Conservation (phyloP, 2,797 vertebrate genomes). For the Sebastes nivosus region DNA sequence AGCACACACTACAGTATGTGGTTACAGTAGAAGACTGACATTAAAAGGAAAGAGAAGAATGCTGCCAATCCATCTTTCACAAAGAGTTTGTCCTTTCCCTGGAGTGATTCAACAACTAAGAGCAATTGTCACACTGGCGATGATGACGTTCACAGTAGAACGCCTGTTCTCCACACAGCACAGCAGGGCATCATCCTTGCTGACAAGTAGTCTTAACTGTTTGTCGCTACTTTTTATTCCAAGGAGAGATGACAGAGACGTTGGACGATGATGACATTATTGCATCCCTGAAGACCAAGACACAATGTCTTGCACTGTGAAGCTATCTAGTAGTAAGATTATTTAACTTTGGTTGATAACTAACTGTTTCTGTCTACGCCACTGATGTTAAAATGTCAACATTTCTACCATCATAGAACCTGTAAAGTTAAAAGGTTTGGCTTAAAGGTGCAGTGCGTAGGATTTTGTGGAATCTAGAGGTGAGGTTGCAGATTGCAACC, state of each 20-base stretch:
- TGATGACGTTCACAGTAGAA: background rate
- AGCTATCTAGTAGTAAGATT: background rate
- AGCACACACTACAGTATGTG: background rate
- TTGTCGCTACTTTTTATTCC: background rate
- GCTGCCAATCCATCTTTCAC: conserved; percentile 1
- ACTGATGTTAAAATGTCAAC: background rate
- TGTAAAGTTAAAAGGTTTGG: background rate
- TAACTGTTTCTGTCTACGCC: background rate
- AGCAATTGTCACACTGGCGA: background rate
- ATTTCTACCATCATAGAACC: background rate
- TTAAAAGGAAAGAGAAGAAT: background rate
- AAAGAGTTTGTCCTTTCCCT: background rate
- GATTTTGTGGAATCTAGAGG: background rate
- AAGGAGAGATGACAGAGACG: background rate
- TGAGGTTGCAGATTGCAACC: background rate
- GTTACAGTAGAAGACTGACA: background rate
- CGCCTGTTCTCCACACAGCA: background rate
- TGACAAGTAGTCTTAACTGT: background rate
- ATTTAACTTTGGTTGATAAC: background rate
- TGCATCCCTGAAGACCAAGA: background rate
- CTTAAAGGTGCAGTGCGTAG: background rate
- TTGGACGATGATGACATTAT: background rate
- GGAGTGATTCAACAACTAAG: background rate
- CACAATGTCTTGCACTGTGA: background rate
- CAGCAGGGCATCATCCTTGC: background rate